Evolutionary conservation across 1,140 invertebrate genomes (phyloP).

Genomic region (Dendroctonus valens): DNA sequence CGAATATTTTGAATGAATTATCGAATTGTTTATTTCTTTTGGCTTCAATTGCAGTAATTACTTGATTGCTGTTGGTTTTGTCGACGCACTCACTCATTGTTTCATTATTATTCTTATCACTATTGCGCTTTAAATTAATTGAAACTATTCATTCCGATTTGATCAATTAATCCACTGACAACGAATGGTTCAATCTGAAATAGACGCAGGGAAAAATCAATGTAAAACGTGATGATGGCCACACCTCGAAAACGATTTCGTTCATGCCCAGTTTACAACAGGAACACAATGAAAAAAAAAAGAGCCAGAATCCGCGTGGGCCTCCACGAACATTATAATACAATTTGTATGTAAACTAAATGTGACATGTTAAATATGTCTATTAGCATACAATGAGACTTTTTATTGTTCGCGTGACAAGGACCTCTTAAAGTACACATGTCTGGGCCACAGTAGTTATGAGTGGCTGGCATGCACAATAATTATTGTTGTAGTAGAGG

Average conservation of each 20-base stretch:
- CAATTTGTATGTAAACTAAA: constrained; percentile 26
- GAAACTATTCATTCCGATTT: too few species aligned
- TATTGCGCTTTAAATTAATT: too few species aligned
- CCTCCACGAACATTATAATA: constrained; percentile 19
- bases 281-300: background rate
- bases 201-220: background rate
- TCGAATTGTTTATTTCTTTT: too few species aligned
- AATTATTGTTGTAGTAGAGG: too few species aligned
- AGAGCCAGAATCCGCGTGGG: constrained; percentile 2
- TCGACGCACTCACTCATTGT: too few species aligned
- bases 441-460: constrained; percentile 21
- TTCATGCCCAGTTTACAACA: constrained; percentile 12
- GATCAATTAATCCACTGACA: too few species aligned
- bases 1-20: too few species aligned
- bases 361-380: constrained; percentile 18
- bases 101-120: too few species aligned
- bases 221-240: background rate
- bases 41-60: too few species aligned
- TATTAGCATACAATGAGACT: constrained; percentile 21
- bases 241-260: constrained; percentile 3
- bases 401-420: constrained; percentile 8
- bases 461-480: constrained; percentile 1
- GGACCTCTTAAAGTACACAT: constrained; percentile 20
- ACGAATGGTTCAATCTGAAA: too few species aligned
- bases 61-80: too few species aligned